These are phyloP conservation scores for Spinus pinus DNA, from an alignment of 2,797 vertebrate genomes.

Conservation along the genomic window DNA sequence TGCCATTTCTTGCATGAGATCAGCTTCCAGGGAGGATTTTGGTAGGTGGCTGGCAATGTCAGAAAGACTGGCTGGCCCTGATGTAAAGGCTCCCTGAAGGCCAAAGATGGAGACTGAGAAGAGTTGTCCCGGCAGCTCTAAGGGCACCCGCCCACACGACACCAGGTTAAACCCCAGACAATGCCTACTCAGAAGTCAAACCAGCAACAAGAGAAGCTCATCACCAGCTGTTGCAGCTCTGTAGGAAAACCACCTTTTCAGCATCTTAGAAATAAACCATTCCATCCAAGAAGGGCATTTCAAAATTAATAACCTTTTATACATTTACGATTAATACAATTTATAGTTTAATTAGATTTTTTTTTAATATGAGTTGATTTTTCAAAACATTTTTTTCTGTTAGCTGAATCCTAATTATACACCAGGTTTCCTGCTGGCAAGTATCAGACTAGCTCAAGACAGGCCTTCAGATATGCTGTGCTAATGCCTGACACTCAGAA, in stretches of 20 bases:
- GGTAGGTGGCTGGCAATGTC: not conserved
- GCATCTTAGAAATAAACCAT: not conserved
- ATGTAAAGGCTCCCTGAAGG: not conserved
- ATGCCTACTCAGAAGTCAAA: not conserved
- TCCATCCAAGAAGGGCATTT: not conserved
- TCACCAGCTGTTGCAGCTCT: not conserved
- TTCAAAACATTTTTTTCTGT: not conserved
- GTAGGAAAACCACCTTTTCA: not conserved
- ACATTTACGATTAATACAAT: not conserved
- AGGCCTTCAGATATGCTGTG: slow-evolving; percentile 34
- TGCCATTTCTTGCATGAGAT: not conserved
- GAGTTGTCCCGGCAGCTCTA: not conserved
- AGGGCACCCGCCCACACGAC: not conserved
- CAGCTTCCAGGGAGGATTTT: not conserved
- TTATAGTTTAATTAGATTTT: not conserved
- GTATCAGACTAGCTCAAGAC: slow-evolving; percentile 26
- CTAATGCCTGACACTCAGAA: slow-evolving; percentile 55
- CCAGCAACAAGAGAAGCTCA: not conserved
- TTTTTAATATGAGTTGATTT: not conserved
- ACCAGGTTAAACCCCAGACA: not conserved
- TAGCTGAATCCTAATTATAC: not conserved
- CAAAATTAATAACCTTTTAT: not conserved
- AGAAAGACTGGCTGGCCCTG: not conserved
- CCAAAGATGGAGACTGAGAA: not conserved
- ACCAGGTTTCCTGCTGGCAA: slow-evolving; percentile 27